phyloP scores from a whole-genome alignment of 2,888 invertebrate species.

The Acanthopleura granulata region DNA sequence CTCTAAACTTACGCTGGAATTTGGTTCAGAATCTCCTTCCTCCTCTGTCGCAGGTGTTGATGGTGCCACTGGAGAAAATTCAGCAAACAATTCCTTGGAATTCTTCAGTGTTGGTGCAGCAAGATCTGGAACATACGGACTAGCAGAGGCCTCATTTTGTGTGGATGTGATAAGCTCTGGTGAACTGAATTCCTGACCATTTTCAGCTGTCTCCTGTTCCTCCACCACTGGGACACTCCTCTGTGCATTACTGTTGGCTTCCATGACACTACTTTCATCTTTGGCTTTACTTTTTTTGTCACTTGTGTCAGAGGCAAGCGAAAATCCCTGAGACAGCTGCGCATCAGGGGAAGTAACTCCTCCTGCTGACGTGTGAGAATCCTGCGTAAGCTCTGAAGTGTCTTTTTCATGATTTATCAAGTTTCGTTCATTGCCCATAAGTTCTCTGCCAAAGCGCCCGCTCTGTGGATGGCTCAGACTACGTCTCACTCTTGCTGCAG shows the following conservation, averaged over 20 bases:
- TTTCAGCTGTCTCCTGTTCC: background rate
- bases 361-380: background rate
- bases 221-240: background rate
- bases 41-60: background rate
- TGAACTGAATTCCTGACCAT: background rate
- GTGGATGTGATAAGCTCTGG: background rate
- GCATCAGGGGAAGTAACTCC: background rate
- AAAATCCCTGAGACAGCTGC: conserved; percentile 11
- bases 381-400: background rate
- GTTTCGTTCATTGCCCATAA: background rate
- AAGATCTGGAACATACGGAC: background rate
- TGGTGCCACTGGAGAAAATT: background rate
- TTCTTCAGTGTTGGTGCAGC: background rate
- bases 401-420: background rate
- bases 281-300: too few species aligned
- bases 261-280: background rate
- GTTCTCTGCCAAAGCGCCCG: background rate
- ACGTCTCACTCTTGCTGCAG: background rate
- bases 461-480: background rate
- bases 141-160: background rate
- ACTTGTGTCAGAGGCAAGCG: background rate
- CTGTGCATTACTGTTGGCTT: background rate
- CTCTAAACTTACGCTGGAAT: background rate
- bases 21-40: background rate
- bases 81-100: background rate